Base-by-base conservation (phyloP, 2,113 vertebrate genomes). In the Atherinomorus stipes region DNA sequence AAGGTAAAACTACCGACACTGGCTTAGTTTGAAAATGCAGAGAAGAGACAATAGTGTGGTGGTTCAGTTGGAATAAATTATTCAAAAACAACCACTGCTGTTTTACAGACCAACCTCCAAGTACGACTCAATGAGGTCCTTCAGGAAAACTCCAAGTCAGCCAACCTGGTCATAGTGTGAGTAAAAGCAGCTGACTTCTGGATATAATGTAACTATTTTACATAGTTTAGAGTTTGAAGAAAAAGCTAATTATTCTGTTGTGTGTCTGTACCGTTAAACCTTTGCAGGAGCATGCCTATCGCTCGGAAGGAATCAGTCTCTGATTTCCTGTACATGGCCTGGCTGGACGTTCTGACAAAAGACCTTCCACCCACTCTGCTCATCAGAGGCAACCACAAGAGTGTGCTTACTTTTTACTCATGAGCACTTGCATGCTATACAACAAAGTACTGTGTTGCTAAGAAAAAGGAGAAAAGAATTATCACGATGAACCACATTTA, bases 361-460 rank as follows among this genome's bases (percentile, higher is more conserved):
- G 96, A 98, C 76, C 96, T 99, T 47, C 98, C 98, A 83, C 97
- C 98, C 26, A 89, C 95, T 45, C 74, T 99, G 84, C 94, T 99
- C 85, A 95, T 99, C 63, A 94, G 98, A 89, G 98, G 98, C 72
- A 99, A 99, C 91, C 98, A 99, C 92, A 97, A 97, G 95, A 99
- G 96, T 7, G 98, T 99, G 50, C 93, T 99, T 34, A 99, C 98
- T 18, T 99, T 98, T 93, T 99, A 99, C 88, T 99, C 98, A 16
- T 99, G 95, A 95, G 78, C 80, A 85, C 25, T 4, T 21, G 9
- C 31, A 31, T 11, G 23, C 21, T 19, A 13, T 52, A 47, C 12
- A 28, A 6, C 26, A 7, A 4, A 54, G 21, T 11, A 49, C 15
- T 6, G 52, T 34, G 42, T 18, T 47, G 47, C 60, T 71, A 45